These are phyloP conservation scores for Catocala nupta DNA, from an alignment of 2,888 invertebrate genomes.

Conservation along the genomic window DNA sequence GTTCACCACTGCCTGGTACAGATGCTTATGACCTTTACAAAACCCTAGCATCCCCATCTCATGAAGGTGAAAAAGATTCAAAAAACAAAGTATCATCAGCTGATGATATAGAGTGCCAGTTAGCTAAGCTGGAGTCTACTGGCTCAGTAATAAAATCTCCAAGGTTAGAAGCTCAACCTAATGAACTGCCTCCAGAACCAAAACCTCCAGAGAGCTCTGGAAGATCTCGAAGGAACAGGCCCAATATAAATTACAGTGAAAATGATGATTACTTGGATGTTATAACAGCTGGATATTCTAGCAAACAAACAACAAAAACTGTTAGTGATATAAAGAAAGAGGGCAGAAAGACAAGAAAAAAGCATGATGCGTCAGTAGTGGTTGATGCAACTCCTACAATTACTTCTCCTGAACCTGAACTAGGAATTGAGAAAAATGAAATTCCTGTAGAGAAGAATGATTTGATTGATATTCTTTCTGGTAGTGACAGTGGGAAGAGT, in stretches of 20 bases:
- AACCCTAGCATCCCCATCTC: conserved; percentile 82
- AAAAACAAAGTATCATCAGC: conserved; percentile 57
- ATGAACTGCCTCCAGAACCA: conserved; percentile 77
- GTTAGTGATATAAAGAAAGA: conserved; percentile 80
- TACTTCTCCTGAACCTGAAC: conserved; percentile 59
- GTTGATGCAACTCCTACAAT: conserved; percentile 57
- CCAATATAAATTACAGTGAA: conserved; percentile 86
- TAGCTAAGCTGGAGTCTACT: conserved; percentile 74
- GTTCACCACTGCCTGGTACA: conserved; percentile 84
- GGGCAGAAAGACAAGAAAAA: conserved; percentile 75
- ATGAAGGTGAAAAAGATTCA: conserved; percentile 66
- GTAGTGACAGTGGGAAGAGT: conserved; percentile 64
- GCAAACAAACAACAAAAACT: conserved; percentile 73
- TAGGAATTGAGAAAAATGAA: conserved; percentile 62
- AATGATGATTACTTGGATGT: conserved; percentile 85
- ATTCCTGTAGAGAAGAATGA: conserved; percentile 70
- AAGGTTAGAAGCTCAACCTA: conserved; percentile 68
- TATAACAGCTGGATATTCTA: conserved; percentile 75
- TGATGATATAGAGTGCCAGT: conserved; percentile 77
- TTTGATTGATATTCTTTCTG: conserved; percentile 74
- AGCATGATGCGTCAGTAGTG: conserved; percentile 57
- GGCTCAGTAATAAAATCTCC: conserved; percentile 65
- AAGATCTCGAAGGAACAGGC: conserved; percentile 80
- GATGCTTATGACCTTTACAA: conserved; percentile 85
- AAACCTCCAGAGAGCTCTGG: conserved; percentile 79